Base-by-base conservation (phyloP, 2,888 invertebrate species). In the Cynaeus angustus region DNA sequence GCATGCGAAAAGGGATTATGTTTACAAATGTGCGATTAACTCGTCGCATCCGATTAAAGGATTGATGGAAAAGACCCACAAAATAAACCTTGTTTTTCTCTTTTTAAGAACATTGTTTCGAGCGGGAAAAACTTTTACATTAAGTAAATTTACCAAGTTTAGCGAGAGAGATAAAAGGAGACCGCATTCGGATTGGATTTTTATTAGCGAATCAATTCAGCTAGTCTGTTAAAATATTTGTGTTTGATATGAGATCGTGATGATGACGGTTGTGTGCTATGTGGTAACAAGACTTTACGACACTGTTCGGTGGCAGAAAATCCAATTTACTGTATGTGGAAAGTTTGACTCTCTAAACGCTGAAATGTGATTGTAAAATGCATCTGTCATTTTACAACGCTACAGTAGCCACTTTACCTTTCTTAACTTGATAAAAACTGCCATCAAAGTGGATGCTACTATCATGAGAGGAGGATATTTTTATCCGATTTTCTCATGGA, bases 111-210 rank as follows among this genome's bases (percentile, higher is more conserved):
- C 59, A 45, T 59, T 59, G 26, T 58, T 45, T 58, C 5, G 30
- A 43, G 8, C 26, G 16, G 9, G 46, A 59, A 46, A 46, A 30
- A 59, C 16, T 59, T 43, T 28, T 43, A 41, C 5, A n/a, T 16
- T 16, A 33, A 55, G 38, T 37, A 58, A 58, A 58, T 43, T 45
- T 58, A 45, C 43, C 26, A 58, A 58, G 26, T 58, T 58, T 21
- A 38, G 55, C 33, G 16, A 38, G 5, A 3, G 8, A 38, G 55
- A 55, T 9, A 10, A 30, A 28, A 30, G 14, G 21, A 43, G 43
- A 41, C 26, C 3, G 4, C 37, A 13, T n/a, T 14, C 26, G n/a
- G 16, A 59, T 28, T 59, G 46, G 28, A 59, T 46, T 59, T 59
- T 33, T 46, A 45, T 45, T 46, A 16, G 37, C 38, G 16, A 16